A percentile compares a stretch with the other conserved stretches of the same genome.
These are phyloP conservation scores for Gymnocypris eckloni DNA, from an alignment of 2,797 vertebrate genomes.

Conservation along the genomic window DNA sequence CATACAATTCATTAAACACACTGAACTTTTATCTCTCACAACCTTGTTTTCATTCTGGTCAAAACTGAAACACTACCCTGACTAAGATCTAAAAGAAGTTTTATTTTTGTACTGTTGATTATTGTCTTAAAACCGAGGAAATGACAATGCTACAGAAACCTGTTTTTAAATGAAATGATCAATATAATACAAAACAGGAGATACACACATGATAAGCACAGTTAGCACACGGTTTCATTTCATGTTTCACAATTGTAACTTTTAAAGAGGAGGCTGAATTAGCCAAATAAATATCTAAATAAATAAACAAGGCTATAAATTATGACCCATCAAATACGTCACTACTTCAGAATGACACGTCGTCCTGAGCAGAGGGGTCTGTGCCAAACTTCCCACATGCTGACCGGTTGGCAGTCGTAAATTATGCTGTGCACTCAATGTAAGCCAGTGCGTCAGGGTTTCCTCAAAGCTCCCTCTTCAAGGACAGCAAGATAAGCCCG, in stretches of 20 bases:
- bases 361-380: neutral
- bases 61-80: neutral
- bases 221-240: neutral
- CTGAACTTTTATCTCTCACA: no score
- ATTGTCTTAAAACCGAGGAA: neutral
- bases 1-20: neutral
- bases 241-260: neutral
- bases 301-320: neutral
- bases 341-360: neutral
- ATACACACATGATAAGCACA: neutral
- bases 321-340: neutral
- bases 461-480: neutral
- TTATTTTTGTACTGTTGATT: neutral
- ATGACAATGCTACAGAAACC: neutral
- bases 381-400: neutral
- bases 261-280: neutral
- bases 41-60: neutral
- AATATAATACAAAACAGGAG: neutral
- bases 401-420: constrained; percentile 12
- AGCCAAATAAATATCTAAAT: neutral
- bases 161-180: neutral
- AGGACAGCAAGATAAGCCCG: constrained; percentile 38
- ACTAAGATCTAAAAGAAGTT: neutral
- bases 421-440: constrained; percentile 36
- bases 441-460: neutral